These are phyloP conservation scores for Amphipoea oculea DNA, from an alignment of 2,888 invertebrate species.

Conservation along the genomic window DNA sequence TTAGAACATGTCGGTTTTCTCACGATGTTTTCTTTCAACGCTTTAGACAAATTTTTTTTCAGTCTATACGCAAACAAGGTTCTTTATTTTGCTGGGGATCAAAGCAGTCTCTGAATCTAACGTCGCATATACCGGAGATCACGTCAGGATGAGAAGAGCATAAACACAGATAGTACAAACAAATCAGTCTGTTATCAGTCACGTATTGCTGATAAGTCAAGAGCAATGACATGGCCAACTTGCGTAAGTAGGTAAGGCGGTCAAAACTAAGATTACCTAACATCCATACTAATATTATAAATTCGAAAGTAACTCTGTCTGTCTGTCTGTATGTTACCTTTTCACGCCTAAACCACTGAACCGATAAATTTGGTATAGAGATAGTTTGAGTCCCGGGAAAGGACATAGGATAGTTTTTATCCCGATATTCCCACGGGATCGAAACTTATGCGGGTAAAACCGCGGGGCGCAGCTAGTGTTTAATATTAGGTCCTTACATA, in stretches of 20 bases:
- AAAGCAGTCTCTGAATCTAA: background rate
- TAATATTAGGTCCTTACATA: too few species aligned
- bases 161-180: slow-evolving; percentile 15
- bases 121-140: background rate
- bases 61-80: background rate
- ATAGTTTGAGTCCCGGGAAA: too few species aligned
- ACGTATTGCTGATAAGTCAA: slow-evolving; percentile 73
- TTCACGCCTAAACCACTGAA: too few species aligned
- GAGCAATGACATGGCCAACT: slow-evolving; percentile 71
- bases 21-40: background rate
- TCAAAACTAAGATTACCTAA: slow-evolving; percentile 19
- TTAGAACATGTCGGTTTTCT: background rate
- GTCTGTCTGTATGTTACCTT: too few species aligned
- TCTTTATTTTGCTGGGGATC: too few species aligned
- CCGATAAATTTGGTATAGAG: too few species aligned
- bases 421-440: too few species aligned
- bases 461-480: too few species aligned
- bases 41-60: background rate
- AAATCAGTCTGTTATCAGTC: slow-evolving; percentile 70
- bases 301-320: too few species aligned
- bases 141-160: slow-evolving; percentile 22
- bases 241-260: slow-evolving; percentile 40
- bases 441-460: too few species aligned
- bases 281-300: too few species aligned
- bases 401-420: too few species aligned